Evolutionary conservation across 2,888 invertebrate genomes (phyloP).

Genomic region (Clistopyga incitator): DNA sequence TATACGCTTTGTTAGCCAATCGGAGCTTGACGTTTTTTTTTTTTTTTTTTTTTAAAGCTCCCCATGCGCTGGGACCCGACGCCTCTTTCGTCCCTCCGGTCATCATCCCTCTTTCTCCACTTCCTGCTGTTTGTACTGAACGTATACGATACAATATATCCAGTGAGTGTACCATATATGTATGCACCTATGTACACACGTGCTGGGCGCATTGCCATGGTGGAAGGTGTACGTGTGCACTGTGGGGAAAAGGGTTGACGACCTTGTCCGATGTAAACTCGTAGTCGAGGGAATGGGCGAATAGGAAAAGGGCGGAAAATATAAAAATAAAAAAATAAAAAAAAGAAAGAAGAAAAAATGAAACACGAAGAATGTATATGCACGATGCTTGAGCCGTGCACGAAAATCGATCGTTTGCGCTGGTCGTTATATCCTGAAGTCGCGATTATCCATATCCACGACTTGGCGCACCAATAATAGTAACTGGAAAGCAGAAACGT

Average conservation of each 20-base stretch:
- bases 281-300: slow-evolving; percentile 40
- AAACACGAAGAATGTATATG: slow-evolving; percentile 1
- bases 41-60: slow-evolving; percentile 57
- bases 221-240: slow-evolving; percentile 23
- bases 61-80: slow-evolving; percentile 43
- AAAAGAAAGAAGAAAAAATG: too few relatives aligned
- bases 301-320: slow-evolving; percentile 54
- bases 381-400: neutral
- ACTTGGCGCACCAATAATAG: slow-evolving; percentile 12
- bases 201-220: slow-evolving; percentile 37
- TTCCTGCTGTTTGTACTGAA: slow-evolving; percentile 8
- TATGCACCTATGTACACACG: slow-evolving; percentile 67
- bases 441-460: slow-evolving; percentile 36
- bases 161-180: slow-evolving; percentile 60
- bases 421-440: slow-evolving; percentile 38
- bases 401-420: slow-evolving; percentile 35
- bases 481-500: neutral
- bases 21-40: slow-evolving; percentile 63
- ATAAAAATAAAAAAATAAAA: slow-evolving; percentile 59
- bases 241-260: slow-evolving; percentile 71
- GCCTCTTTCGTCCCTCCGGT: slow-evolving; percentile 44
- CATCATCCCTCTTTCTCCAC: slow-evolving; percentile 38
- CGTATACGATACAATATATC: slow-evolving; percentile 23
- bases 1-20: slow-evolving; percentile 70
- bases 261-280: slow-evolving; percentile 64